A percentile compares a stretch with the other conserved stretches of the same genome.
phyloP scores from a whole-genome alignment of 2,888 invertebrate genomes.

The Slavum lentiscoides region DNA sequence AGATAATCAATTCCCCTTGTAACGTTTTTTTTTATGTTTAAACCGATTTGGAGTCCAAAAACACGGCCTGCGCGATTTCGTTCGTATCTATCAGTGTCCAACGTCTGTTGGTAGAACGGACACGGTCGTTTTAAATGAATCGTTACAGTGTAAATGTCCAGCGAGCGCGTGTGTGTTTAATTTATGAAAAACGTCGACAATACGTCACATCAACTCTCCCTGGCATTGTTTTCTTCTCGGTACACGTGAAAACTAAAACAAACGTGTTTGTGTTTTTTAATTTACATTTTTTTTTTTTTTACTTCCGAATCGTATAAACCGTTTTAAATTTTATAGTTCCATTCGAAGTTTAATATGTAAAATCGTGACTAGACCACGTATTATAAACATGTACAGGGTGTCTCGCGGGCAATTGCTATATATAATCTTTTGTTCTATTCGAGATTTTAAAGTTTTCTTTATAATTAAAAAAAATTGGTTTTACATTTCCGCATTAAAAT shows the following conservation, averaged over 20 bases:
- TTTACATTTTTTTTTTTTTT: background rate
- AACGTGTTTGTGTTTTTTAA: background rate
- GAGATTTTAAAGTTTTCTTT: too few relatives aligned
- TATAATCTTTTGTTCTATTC: too few relatives aligned
- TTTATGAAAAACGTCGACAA: constrained; percentile 27
- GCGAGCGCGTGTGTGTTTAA: background rate
- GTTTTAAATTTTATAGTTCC: background rate
- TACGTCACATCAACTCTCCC: background rate
- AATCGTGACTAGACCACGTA: background rate
- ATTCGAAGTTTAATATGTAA: background rate
- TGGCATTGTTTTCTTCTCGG: constrained; percentile 1
- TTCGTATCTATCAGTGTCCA: too few relatives aligned
- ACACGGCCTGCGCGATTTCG: too few relatives aligned
- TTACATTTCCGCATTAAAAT: too few relatives aligned
- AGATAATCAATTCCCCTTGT: too few relatives aligned
- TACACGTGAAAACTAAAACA: background rate
- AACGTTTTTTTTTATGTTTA: too few relatives aligned
- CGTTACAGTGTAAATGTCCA: background rate
- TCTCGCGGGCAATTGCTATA: too few relatives aligned
- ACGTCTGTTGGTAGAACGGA: too few relatives aligned
- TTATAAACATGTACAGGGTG: too few relatives aligned
- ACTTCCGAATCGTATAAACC: background rate
- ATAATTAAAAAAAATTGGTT: too few relatives aligned
- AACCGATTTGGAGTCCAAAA: too few relatives aligned
- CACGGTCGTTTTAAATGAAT: constrained; percentile 6